Evolutionary conservation across 2,888 invertebrate species (phyloP), one percentile per base, ranked within the genome.

Genomic region (Lepidocyrtinus sp.): DNA sequence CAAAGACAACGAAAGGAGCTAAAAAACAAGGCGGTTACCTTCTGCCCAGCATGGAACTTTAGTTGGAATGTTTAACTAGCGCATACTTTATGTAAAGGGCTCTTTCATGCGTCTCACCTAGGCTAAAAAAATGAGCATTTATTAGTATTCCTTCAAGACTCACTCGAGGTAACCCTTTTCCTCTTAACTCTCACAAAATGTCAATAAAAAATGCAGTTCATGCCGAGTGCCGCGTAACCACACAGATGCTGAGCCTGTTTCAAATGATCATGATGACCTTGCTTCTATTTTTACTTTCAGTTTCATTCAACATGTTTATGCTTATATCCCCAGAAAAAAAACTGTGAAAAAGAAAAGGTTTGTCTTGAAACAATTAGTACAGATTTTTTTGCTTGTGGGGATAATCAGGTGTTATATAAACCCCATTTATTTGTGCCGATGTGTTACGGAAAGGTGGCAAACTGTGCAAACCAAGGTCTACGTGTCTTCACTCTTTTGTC

Each of bases 231-330:
- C 62, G 25, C 27, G 19, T 45, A 9, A 7, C 50, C 50, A 50
- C 50, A 17, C 50, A 50, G 50, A 50, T 65, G 19, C 65, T 65
- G 24, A 50, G 50, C 50, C 50, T 68, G 22, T 50, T 12, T 24
- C 45, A 46, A 21, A 67, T 17, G 7, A n/a, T 64, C 5, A 19
- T 45, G 22, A 24, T 36, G 74, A 75, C 74, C 74, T 75, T 75
- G 74, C 74, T 59, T 75, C 74, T 59, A 75, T 75, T 75, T 75
- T 62, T 27, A 55, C 69, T 55, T 24, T 69, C 69, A 19, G 19
- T 25, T 69, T 69, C 55, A 55, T 69, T 69, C 46, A 36, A 22
- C 5, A 50, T 7, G 2, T 50, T n/a, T 50, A 36, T 7, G 12
- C 36, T 36, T 36, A 12, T 36, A 25, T 62, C 19, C 65, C 1